These are phyloP conservation scores for Cephalopholis sonnerati DNA, from an alignment of 2,113 vertebrate genomes.

Conservation along the genomic window DNA sequence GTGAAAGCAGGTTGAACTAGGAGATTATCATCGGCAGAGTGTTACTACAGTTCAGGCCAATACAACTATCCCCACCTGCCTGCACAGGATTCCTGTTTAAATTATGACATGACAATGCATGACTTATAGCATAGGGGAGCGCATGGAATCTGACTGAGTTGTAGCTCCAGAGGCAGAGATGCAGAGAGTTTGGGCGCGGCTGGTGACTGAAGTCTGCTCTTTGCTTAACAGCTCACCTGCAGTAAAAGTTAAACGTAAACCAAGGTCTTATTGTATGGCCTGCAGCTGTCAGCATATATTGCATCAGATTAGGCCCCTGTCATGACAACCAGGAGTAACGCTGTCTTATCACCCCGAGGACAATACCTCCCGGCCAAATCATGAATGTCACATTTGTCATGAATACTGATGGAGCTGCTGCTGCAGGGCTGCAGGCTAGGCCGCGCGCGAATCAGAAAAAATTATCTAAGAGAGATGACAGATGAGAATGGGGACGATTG, in stretches of 20 bases:
- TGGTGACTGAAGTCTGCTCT: neutral
- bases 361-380: conserved; percentile 5
- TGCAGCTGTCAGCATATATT: conserved; percentile 27
- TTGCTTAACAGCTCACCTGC: conserved; percentile 25
- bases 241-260: conserved; percentile 40
- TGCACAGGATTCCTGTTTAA: conserved; percentile 33
- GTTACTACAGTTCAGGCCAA: conserved; percentile 1
- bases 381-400: conserved; percentile 59
- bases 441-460: conserved; percentile 8
- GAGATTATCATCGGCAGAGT: neutral
- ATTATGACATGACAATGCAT: conserved; percentile 30
- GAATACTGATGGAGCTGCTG: conserved; percentile 38
- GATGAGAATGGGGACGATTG: neutral
- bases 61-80: conserved; percentile 35
- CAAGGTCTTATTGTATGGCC: neutral
- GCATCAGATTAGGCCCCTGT: conserved; percentile 19
- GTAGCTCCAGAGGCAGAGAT: neutral
- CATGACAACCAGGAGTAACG: conserved; percentile 20
- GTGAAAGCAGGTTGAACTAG: conserved; percentile 31
- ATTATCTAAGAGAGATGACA: conserved; percentile 22
- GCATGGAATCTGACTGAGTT: conserved; percentile 56
- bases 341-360: neutral
- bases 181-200: neutral
- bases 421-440: neutral
- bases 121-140: conserved; percentile 5